These are phyloP conservation scores for Pomacea canaliculata DNA, from an alignment of 2,888 invertebrate species.

Conservation along the genomic window DNA sequence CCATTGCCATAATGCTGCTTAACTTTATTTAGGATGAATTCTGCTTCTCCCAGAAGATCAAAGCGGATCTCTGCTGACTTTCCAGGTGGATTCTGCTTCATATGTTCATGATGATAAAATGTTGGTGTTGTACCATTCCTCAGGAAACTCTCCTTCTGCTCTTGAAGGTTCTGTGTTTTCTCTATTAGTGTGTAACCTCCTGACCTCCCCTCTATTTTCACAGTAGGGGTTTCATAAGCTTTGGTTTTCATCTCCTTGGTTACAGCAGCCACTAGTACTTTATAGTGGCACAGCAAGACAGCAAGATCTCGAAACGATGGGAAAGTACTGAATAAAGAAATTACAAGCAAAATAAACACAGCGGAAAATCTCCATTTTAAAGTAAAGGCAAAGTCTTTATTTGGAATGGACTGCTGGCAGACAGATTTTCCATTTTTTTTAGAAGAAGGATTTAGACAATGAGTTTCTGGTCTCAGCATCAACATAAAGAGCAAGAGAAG, in stretches of 20 bases:
- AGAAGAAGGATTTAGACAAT: too few species aligned
- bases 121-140: constrained; percentile 59
- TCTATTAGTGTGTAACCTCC: constrained; percentile 19
- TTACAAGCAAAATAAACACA: too few species aligned
- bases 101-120: constrained; percentile 43
- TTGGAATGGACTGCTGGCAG: too few species aligned
- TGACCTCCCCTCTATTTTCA: constrained; percentile 23
- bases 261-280: neutral
- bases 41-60: constrained; percentile 59
- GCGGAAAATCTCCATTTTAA: too few species aligned
- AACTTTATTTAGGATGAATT: constrained; percentile 58
- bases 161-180: constrained; percentile 58
- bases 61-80: constrained; percentile 59
- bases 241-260: constrained; percentile 20
- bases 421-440: too few species aligned
- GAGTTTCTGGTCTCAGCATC: too few species aligned
- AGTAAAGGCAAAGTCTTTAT: too few species aligned
- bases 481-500: too few species aligned
- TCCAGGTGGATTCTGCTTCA: constrained; percentile 50
- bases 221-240: constrained; percentile 19
- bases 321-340: neutral
- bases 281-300: too few species aligned
- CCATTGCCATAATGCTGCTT: constrained; percentile 60
- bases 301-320: neutral
- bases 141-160: constrained; percentile 64